Conservation (phyloP, 2,888 invertebrate species). For the Leptinotarsa juncta region DNA sequence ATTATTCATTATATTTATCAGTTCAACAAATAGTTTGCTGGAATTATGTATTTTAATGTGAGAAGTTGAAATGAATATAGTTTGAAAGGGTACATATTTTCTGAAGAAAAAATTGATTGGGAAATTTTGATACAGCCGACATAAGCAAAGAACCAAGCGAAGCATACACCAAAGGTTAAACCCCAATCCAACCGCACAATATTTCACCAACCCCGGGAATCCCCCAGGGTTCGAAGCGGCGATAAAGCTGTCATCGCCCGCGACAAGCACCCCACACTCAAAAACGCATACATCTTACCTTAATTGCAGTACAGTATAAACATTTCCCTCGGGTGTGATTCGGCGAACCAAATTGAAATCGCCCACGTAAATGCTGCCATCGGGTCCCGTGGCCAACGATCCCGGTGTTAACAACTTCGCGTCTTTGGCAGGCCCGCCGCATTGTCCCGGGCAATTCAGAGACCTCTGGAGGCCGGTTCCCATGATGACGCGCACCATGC, state of each 20-base stretch:
- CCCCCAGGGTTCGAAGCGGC: conserved; percentile 1
- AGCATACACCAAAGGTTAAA: neutral
- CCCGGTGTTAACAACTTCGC: conserved; percentile 92
- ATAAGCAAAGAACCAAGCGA: neutral
- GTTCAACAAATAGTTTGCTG: too few relatives aligned
- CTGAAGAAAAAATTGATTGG: too few relatives aligned
- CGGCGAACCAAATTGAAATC: conserved; percentile 95
- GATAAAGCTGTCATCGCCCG: conserved; percentile 32
- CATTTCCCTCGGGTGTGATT: conserved; percentile 89
- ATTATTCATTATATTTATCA: too few relatives aligned
- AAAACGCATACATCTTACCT: conserved; percentile 43
- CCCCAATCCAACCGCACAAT: neutral
- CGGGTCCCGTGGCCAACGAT: conserved; percentile 93
- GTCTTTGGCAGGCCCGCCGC: conserved; percentile 87
- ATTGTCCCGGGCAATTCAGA: conserved; percentile 87
- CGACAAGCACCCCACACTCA: conserved; percentile 10
- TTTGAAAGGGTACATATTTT: too few relatives aligned
- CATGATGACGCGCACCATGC: conserved; percentile 92
- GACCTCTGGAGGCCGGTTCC: conserved; percentile 90
- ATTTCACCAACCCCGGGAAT: neutral
- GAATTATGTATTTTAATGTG: too few relatives aligned
- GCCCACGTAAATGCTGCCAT: conserved; percentile 96
- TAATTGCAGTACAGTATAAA: conserved; percentile 80
- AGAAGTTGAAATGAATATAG: too few relatives aligned
- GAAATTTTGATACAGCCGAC: too few relatives aligned